A percentile compares a stretch with the other conserved stretches of the same genome.
phyloP scores from a whole-genome alignment of 92 coral and sea anemone genomes.

The Siderastrea radians region DNA sequence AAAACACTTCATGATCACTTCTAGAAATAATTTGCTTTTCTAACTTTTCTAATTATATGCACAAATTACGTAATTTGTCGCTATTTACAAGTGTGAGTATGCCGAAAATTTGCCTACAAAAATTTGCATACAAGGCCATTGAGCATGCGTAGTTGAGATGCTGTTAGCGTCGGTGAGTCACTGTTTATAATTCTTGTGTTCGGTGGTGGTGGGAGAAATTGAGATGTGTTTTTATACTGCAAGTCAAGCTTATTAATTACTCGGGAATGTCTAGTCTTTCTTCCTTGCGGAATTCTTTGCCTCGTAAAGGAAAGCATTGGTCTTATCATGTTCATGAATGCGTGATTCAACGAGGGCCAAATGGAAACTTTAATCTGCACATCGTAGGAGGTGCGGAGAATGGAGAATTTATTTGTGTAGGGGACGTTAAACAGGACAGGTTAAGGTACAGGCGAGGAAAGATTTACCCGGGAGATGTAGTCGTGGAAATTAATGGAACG shows the following conservation, averaged over 20 bases:
- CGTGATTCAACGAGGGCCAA: constrained; percentile 69
- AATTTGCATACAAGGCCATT: constrained; percentile 14
- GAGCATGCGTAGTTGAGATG: constrained; percentile 38
- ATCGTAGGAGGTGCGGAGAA: constrained; percentile 98
- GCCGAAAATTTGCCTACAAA: background rate
- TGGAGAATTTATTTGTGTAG: constrained; percentile 92
- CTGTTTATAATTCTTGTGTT: constrained; percentile 44
- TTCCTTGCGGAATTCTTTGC: constrained; percentile 76
- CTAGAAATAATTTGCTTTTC: background rate
- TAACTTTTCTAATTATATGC: background rate
- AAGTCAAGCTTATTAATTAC: constrained; percentile 16
- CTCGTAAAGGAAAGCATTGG: constrained; percentile 98
- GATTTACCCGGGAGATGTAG: constrained; percentile 83
- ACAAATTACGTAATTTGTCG: background rate
- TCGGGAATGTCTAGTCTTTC: constrained; percentile 75
- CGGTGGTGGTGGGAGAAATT: background rate
- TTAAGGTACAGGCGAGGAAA: constrained; percentile 90
- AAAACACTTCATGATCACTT: background rate
- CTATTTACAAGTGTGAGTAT: background rate
- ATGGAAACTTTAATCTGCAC: constrained; percentile 92
- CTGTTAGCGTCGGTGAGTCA: constrained; percentile 36
- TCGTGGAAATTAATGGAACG: constrained; percentile 85
- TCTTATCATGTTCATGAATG: constrained; percentile 89
- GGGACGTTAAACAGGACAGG: constrained; percentile 93
- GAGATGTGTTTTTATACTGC: constrained; percentile 9